Evolutionary conservation across 2,797 vertebrate species (phyloP), one percentile per base, ranked within the genome.

Genomic region (Todus mexicanus): DNA sequence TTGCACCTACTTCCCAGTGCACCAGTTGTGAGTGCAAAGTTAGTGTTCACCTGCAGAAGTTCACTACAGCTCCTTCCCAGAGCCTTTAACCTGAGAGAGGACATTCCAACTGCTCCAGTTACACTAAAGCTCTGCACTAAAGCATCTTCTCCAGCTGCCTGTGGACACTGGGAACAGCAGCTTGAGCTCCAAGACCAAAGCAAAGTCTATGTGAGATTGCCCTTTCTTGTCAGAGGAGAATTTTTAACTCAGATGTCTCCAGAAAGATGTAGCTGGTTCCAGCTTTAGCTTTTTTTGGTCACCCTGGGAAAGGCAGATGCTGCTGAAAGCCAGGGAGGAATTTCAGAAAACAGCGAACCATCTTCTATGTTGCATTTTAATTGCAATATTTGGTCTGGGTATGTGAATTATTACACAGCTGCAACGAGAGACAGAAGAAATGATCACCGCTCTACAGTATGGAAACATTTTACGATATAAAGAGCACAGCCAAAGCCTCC

Each of bases 381-480:
- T 22, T 64, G 45, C 61, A 71, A 1, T 79, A 77, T 87, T 57
- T 84, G 72, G 63, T 72, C 33, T 84, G 57, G 29, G 47, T 38
- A 56, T 23, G 10, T 16, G 31, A 75, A 75, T 85, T 87, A 53
- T 19, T 87, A 45, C 51, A 65, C 45, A 83, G 66, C 77, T 90
- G 37, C 68, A 91, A 37, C 31, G 22, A 92, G 64, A 82, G 63
- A 57, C 53, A 63, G 47, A 68, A 54, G 51, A 56, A 93, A 83
- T 14, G 1, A 91, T 33, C 64, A 53, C 53, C 53, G 38, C 4
- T 0, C 66, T 74, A 63, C 33, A 63, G 33, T 18, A 76, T n/a
- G 40, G 81, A 89, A 83, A 85, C 38, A 51, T 25, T 61, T 81
- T 7, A 21, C 8, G 42, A 57, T 23, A 68, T 11, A 23, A 74